These are phyloP conservation scores for Chrysopa pallens DNA, from an alignment of 1,140 invertebrate species.

Conservation along the genomic window DNA sequence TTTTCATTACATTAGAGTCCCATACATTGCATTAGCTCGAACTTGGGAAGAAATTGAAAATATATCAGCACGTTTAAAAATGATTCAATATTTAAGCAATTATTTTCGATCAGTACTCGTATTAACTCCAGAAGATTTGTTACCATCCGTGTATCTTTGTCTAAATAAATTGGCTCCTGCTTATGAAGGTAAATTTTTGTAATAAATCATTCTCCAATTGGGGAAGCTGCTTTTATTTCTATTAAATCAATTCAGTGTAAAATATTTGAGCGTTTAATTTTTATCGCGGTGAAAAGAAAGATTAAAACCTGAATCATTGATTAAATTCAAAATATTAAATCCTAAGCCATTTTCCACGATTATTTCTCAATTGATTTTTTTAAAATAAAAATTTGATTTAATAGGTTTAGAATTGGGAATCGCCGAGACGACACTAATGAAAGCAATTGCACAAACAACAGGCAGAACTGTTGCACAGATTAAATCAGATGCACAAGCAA, in stretches of 20 bases:
- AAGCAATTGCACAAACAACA: constrained; percentile 85
- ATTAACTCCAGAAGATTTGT: constrained; percentile 71
- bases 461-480: constrained; percentile 74
- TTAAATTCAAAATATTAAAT: no score
- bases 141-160: constrained; percentile 84
- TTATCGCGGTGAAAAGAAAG: no score
- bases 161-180: constrained; percentile 90
- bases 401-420: constrained; percentile 70
- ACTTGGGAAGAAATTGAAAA: constrained; percentile 87
- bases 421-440: constrained; percentile 85
- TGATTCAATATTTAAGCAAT: constrained; percentile 85
- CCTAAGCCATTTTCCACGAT: no score
- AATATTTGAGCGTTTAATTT: no score
- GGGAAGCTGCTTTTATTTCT: background rate
- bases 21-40: constrained; percentile 79
- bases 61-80: constrained; percentile 77
- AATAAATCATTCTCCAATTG: no score
- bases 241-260: no score
- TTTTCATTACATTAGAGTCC: constrained; percentile 44
- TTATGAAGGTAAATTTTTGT: constrained; percentile 52
- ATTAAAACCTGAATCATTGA: no score
- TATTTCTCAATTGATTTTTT: no score
- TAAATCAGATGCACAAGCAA: constrained; percentile 57
- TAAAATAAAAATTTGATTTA: constrained; percentile 23
- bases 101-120: constrained; percentile 86